Percentiles rank a stretch among this genome's conserved stretches.
Evolutionary conservation across 2,888 invertebrate genomes (phyloP).

Genomic region (Catocala fraxini): DNA sequence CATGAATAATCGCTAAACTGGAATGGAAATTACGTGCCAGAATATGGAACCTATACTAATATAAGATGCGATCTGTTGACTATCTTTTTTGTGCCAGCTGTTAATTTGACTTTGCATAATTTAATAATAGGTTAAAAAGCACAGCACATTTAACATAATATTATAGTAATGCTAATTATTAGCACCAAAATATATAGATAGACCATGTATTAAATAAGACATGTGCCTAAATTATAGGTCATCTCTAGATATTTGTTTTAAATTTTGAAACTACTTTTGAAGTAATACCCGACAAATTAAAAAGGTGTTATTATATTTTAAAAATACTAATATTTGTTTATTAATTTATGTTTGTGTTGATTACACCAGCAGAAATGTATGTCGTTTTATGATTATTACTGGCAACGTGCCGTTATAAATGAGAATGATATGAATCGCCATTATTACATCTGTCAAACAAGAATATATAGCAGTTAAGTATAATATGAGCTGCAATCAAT

Average conservation of each 20-base stretch:
- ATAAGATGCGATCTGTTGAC: conserved; percentile 42
- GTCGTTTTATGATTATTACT: too few relatives aligned
- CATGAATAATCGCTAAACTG: conserved; percentile 25
- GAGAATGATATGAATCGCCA: too few relatives aligned
- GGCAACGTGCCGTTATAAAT: too few relatives aligned
- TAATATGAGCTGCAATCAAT: too few relatives aligned
- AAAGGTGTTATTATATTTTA: conserved; percentile 12
- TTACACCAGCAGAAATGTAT: too few relatives aligned
- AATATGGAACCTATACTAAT: conserved; percentile 46
- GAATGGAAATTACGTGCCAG: conserved; percentile 57
- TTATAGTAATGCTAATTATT: too few relatives aligned
- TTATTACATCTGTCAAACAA: too few relatives aligned
- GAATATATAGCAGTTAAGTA: too few relatives aligned
- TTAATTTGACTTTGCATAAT: conserved; percentile 34
- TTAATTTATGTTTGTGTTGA: conserved; percentile 13
- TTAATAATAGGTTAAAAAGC: conserved; percentile 12
- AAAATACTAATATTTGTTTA: conserved; percentile 9
- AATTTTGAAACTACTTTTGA: conserved; percentile 13
- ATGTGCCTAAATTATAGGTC: conserved; percentile 35
- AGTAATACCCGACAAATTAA: conserved; percentile 5
- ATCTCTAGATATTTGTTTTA: conserved; percentile 15
- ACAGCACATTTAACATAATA: conserved; percentile 22
- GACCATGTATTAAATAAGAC: conserved; percentile 22
- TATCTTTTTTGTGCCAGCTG: conserved; percentile 38
- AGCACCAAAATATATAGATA: conserved; percentile 22